Conservation (phyloP, 2,888 invertebrate genomes). For the Malthinus seriepunctatus region DNA sequence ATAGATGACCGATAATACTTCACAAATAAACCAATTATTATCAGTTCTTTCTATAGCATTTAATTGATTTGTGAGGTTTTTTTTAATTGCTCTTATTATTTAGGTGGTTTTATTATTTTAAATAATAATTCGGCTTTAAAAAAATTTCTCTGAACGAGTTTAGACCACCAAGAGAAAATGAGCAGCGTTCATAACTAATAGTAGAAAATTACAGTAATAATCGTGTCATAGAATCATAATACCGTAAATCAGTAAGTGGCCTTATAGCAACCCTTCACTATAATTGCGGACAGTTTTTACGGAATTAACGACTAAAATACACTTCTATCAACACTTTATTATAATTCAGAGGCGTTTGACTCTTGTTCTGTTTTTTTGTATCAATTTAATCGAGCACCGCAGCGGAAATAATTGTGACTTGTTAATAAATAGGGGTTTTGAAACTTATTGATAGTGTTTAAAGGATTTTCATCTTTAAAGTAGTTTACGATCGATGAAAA, state of each 20-base stretch:
- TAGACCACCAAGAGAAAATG: constrained; percentile 47
- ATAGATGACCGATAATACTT: background rate
- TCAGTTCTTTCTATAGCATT: too few relatives aligned
- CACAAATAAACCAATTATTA: too few relatives aligned
- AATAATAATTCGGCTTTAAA: constrained; percentile 17
- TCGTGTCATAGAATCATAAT: constrained; percentile 43
- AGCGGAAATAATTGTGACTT: too few relatives aligned
- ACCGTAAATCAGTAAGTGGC: constrained; percentile 37
- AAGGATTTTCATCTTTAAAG: too few relatives aligned
- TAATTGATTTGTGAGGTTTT: background rate
- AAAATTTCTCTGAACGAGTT: constrained; percentile 10
- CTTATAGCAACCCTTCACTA: constrained; percentile 44
- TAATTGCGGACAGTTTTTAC: constrained; percentile 47
- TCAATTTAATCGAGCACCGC: too few relatives aligned
- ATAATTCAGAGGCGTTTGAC: constrained; percentile 35
- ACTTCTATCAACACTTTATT: constrained; percentile 46
- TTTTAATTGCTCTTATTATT: background rate
- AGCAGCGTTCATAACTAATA: constrained; percentile 50
- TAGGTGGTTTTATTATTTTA: constrained; percentile 13
- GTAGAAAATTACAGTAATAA: constrained; percentile 50
- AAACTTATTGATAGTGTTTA: too few relatives aligned
- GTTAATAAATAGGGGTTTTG: too few relatives aligned
- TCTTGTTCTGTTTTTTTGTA: too few relatives aligned
- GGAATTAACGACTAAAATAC: constrained; percentile 44
- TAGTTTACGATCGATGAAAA: too few relatives aligned